Percentiles rank a stretch among this genome's conserved stretches.
Conservation (phyloP, 1,140 invertebrate species). For the Diabrotica undecimpunctata region DNA sequence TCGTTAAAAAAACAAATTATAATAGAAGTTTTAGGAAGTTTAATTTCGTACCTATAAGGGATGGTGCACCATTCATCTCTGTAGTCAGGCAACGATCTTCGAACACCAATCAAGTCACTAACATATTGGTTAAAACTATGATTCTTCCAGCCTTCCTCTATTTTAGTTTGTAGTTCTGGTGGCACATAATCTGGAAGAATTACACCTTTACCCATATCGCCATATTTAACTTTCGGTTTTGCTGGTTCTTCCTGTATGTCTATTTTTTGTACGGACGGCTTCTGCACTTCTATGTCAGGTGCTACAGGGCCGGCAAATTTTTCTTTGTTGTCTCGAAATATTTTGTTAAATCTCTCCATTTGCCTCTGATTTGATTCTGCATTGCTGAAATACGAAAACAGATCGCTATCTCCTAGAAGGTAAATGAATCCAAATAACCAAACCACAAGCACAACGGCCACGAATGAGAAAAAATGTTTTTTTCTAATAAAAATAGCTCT, state of each 20-base stretch:
- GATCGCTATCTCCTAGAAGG: no score
- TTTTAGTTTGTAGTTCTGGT: background rate
- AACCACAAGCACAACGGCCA: background rate
- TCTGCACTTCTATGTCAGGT: no score
- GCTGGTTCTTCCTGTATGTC: no score
- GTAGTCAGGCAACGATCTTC: background rate
- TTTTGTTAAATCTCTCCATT: no score
- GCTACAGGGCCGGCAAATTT: no score
- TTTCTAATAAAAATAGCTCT: background rate
- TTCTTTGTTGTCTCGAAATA: no score
- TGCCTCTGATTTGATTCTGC: no score
- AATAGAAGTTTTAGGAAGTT: slow-evolving; percentile 87
- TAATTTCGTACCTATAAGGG: slow-evolving; percentile 66
- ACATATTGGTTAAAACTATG: slow-evolving; percentile 2
- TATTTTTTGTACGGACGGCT: no score
- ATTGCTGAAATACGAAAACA: no score
- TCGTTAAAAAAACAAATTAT: slow-evolving; percentile 97
- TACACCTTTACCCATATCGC: slow-evolving; percentile 7
- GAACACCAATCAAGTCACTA: slow-evolving; percentile 1
- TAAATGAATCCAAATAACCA: background rate
- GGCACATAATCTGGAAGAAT: background rate
- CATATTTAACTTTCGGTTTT: background rate
- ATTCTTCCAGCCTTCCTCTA: background rate
- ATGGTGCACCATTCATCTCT: slow-evolving; percentile 69
- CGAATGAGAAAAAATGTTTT: background rate